Evolutionary conservation across 2,113 vertebrate species (phyloP).

Genomic region (Alligator sinensis): DNA sequence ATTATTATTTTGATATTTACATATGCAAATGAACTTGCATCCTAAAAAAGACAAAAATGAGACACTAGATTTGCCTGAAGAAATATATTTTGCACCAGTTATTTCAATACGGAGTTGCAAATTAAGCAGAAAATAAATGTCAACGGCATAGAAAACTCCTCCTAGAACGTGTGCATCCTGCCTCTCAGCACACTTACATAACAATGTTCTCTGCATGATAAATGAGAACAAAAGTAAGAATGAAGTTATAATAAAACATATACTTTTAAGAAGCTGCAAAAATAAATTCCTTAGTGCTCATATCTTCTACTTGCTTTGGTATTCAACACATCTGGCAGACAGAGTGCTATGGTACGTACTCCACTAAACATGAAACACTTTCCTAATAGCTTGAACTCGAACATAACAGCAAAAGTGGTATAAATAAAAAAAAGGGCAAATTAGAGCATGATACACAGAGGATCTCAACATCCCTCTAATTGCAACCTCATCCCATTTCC

Average conservation of each 20-base stretch:
- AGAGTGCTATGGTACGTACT: background rate
- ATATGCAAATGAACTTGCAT: slow-evolving; percentile 45
- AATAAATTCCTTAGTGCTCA: background rate
- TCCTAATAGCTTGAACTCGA: background rate
- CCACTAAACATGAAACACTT: background rate
- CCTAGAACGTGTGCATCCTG: background rate
- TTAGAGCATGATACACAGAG: too few relatives aligned
- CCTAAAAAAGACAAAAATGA: slow-evolving; percentile 60
- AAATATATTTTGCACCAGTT: slow-evolving; percentile 61
- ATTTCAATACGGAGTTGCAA: slow-evolving; percentile 52
- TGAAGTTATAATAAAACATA: background rate
- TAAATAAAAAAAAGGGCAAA: background rate
- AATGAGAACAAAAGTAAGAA: background rate
- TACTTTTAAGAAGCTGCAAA: background rate
- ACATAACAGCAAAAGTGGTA: background rate
- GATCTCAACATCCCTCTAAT: background rate
- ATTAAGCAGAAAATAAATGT: slow-evolving; percentile 23
- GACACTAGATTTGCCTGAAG: slow-evolving; percentile 70
- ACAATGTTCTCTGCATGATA: fast-evolving
- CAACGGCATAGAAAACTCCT: slow-evolving; percentile 6
- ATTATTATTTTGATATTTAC: slow-evolving; percentile 49
- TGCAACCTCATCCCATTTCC: background rate
- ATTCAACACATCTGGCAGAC: background rate
- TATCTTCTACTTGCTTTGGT: background rate
- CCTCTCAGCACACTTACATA: background rate